Evolutionary conservation across 2,113 vertebrate species (phyloP).

Genomic region (Serilophus lunatus): DNA sequence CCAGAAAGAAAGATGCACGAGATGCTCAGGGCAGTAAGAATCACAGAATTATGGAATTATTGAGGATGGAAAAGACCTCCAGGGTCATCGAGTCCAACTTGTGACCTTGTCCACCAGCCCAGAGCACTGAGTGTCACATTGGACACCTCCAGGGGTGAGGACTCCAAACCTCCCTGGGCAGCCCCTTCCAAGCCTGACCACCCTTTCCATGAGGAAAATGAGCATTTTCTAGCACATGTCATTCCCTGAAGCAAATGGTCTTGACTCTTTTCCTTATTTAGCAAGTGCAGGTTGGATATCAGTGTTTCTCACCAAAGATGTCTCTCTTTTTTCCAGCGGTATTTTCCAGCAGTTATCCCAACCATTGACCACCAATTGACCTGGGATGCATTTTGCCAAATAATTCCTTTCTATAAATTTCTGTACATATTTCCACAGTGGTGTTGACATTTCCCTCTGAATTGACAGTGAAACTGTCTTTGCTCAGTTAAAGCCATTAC

Average conservation of each 20-base stretch:
- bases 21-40: neutral
- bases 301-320: neutral
- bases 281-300: neutral
- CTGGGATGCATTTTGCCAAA: neutral
- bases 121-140: neutral
- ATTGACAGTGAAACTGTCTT: neutral
- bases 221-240: neutral
- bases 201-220: neutral
- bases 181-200: neutral
- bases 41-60: neutral
- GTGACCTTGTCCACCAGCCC: neutral
- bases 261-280: neutral
- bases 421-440: neutral
- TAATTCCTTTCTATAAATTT: neutral
- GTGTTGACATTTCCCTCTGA: conserved; percentile 11
- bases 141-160: neutral
- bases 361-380: neutral
- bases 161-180: neutral
- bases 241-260: neutral
- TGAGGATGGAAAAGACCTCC: neutral
- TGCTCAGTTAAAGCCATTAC: neutral
- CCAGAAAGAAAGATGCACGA: neutral
- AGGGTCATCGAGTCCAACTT: neutral
- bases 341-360: neutral
- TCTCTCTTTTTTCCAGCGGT: neutral